phyloP scores from a whole-genome alignment of 2,888 invertebrate genomes.

The Piscicola geometra region DNA sequence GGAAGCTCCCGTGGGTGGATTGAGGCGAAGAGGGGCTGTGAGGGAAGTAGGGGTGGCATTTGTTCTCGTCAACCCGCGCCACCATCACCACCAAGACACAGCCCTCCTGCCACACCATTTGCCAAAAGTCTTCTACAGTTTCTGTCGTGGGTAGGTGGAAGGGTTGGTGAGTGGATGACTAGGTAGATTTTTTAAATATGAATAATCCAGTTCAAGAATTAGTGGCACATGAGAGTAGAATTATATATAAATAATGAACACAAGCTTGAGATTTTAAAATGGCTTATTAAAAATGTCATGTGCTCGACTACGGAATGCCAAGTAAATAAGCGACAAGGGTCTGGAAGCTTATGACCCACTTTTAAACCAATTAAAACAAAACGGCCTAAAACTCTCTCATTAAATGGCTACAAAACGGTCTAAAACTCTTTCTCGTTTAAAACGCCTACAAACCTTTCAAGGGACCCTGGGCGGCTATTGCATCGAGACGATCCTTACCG shows the following conservation, averaged over 20 bases:
- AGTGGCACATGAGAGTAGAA: not conserved
- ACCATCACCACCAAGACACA: constrained; percentile 75
- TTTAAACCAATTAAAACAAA: not conserved
- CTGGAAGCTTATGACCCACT: not conserved
- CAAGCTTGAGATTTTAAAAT: not conserved
- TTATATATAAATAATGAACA: not conserved
- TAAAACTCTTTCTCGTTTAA: not conserved
- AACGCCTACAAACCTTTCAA: constrained; percentile 48
- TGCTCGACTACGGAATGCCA: not conserved
- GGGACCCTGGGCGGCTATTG: constrained; percentile 74
- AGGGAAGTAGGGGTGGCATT: constrained; percentile 59
- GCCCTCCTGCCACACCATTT: constrained; percentile 82
- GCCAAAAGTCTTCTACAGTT: constrained; percentile 73
- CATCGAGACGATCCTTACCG: constrained; percentile 73
- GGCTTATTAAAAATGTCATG: not conserved
- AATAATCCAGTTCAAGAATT: not conserved
- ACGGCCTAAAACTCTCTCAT: not conserved
- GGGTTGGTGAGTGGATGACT: not conserved
- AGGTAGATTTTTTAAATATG: not conserved
- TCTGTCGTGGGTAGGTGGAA: constrained; percentile 49
- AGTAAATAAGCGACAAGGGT: not conserved
- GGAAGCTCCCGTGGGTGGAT: constrained; percentile 43
- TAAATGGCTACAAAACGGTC: not conserved
- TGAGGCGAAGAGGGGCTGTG: constrained; percentile 52
- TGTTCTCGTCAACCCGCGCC: constrained; percentile 60